phyloP scores from a whole-genome alignment of 2,113 vertebrate species.

The Ptyas mucosa region DNA sequence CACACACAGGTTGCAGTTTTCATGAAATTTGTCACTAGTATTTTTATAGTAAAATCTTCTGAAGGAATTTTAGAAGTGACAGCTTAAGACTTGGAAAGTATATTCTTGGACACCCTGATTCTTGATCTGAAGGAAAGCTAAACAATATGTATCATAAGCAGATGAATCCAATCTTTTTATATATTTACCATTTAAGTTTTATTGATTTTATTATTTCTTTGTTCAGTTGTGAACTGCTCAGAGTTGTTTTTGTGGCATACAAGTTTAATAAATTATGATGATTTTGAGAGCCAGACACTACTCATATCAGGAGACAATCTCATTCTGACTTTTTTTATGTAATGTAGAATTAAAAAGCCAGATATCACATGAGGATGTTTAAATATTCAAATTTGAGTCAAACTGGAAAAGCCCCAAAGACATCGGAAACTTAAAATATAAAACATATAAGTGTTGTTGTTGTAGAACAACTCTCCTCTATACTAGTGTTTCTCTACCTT shows the following conservation, averaged over 20 bases:
- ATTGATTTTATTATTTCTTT: not conserved
- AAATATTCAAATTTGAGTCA: not conserved
- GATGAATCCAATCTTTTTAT: not conserved
- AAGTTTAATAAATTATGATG: not conserved
- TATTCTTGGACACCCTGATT: not conserved
- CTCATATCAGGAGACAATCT: not conserved
- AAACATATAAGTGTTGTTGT: not conserved
- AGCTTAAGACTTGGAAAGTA: not conserved
- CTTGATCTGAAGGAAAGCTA: not conserved
- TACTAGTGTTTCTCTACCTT: not conserved
- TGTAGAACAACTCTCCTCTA: not conserved
- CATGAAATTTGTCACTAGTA: not conserved
- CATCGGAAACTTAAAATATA: not conserved
- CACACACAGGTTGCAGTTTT: not conserved
- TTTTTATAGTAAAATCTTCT: not conserved
- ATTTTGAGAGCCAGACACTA: not conserved
- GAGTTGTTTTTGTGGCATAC: not conserved
- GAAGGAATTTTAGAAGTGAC: not conserved
- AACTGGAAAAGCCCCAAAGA: not conserved
- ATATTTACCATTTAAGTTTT: not conserved
- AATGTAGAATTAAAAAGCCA: not conserved
- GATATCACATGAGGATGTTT: not conserved
- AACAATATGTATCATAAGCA: not conserved
- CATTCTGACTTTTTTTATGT: not conserved
- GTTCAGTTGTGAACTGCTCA: not conserved